A percentile compares a stretch with the other conserved stretches of the same genome.
phyloP scores from a whole-genome alignment of 2,888 invertebrate genomes.

The Cryptocephalus primarius region DNA sequence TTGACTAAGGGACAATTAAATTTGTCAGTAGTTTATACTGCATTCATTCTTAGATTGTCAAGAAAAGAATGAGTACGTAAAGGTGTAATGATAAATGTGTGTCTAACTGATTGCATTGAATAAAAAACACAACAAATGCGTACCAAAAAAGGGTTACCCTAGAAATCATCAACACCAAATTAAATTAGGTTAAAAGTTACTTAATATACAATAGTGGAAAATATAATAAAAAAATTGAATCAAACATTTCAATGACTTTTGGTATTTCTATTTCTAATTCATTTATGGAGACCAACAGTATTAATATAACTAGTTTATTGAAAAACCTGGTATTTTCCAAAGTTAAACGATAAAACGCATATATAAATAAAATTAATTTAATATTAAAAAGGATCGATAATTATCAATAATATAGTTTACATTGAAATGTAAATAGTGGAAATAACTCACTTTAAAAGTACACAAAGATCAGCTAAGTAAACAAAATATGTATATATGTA shows the following conservation, averaged over 20 bases:
- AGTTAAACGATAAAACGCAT: conserved; percentile 3
- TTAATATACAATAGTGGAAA: conserved; percentile 20
- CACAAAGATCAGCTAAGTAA: conserved; percentile 12
- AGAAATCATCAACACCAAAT: conserved; percentile 24
- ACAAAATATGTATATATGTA: conserved; percentile 15
- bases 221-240: conserved; percentile 18
- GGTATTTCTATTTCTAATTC: conserved; percentile 5
- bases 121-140: conserved; percentile 13
- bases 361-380: conserved; percentile 13
- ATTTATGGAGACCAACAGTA: conserved; percentile 15
- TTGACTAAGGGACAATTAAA: too few relatives aligned
- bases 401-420: conserved; percentile 12
- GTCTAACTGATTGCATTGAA: not conserved
- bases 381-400: conserved; percentile 9
- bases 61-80: too few relatives aligned
- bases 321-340: conserved; percentile 17
- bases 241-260: conserved; percentile 10
- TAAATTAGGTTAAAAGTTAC: conserved; percentile 22
- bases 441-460: conserved; percentile 9
- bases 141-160: conserved; percentile 22
- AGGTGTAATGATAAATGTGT: not conserved
- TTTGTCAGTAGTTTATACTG: too few relatives aligned
- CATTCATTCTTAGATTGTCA: too few relatives aligned
- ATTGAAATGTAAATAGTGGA: conserved; percentile 10
- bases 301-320: conserved; percentile 16